Base-by-base conservation (phyloP, 2,797 vertebrate genomes). In the Eulemur mongoz region DNA sequence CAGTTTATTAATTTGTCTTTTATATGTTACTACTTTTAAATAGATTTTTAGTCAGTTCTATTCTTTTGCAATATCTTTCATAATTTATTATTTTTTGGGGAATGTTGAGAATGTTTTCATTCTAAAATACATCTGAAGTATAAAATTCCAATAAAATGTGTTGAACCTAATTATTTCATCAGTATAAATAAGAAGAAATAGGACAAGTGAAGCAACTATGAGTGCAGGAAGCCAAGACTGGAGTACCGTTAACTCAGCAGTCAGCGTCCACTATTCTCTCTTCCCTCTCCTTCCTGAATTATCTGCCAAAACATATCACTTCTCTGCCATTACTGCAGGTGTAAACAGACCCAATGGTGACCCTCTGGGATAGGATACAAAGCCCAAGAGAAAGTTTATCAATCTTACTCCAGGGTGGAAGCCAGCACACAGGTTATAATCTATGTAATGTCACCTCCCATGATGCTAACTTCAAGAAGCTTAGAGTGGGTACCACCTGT, bases 121-220 rank as follows among this genome's bases (percentile, higher is more conserved):
- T 83, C 95, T 94, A 94, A 97, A 97, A 86, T 83, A 84, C 96
- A 94, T 83, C 88, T 93, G 79, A 95, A 95, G 67, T 12, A 90
- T 81, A 89, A 91, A 96, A 97, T 82, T 82, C 69, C 92, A 27
- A 32, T 10, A 38, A 43, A 86, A 95, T 8, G 30, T 17, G 45
- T 4, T 25, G 70, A 93, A 84, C 18, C 57, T 32, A 63, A 83
- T 54, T 45, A 87, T 86, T 38, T 22, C 32, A 50, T 20, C 23
- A 14, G 78, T 57, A 7, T 1, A 80, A 35, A 27, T 18, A 50
- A 80, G 32, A 80, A 6, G 9, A 23, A 22, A 9, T n/a, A n/a
- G 61, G 5, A 11, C 35, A 63, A 90, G 27, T 50, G 23, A 92
- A 25, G 2, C 48, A 9, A 14, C 35, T 45, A 4, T 14, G 85